A percentile compares a stretch with the other conserved stretches of the same genome.
Evolutionary conservation across 1,140 invertebrate genomes (phyloP).

Genomic region (Pseudomyrmex gracilis): DNA sequence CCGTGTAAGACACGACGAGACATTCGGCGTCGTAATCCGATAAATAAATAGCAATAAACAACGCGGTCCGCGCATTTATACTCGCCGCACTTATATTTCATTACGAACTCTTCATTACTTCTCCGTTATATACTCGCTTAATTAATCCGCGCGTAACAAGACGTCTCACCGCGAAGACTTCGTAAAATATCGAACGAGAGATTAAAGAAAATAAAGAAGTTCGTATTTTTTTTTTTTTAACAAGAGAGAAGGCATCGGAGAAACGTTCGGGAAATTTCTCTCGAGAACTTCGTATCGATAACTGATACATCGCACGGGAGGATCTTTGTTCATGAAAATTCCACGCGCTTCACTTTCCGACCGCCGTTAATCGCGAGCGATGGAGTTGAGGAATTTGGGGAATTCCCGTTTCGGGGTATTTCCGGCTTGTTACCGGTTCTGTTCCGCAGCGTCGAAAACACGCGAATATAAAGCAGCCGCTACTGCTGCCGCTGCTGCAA

Average conservation of each 20-base stretch:
- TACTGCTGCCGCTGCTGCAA: too few species aligned
- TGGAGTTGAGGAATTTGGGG: constrained; percentile 21
- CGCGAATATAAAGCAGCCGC: neutral
- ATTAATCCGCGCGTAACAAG: neutral
- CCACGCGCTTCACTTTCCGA: constrained; percentile 39
- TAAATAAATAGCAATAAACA: constrained; percentile 60
- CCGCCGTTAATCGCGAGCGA: constrained; percentile 46
- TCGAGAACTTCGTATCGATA: constrained; percentile 17
- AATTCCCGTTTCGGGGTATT: constrained; percentile 3
- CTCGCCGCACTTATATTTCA: neutral
- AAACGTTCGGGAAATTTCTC: neutral
- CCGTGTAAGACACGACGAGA: constrained; percentile 33
- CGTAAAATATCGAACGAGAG: too few species aligned
- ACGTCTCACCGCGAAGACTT: too few species aligned
- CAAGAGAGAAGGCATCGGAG: too few species aligned
- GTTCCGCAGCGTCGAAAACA: neutral
- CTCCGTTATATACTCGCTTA: neutral
- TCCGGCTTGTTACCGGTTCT: constrained; percentile 23
- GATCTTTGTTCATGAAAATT: constrained; percentile 52
- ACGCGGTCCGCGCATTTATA: neutral
- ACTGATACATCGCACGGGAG: neutral
- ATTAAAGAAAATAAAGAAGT: neutral
- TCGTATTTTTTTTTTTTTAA: neutral
- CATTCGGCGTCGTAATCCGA: constrained; percentile 55
- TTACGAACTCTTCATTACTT: neutral